A percentile compares a stretch with the other conserved stretches of the same genome.
These are phyloP conservation scores for Liodrosophila aerea DNA, from an alignment of 2,888 invertebrate species.

Conservation along the genomic window DNA sequence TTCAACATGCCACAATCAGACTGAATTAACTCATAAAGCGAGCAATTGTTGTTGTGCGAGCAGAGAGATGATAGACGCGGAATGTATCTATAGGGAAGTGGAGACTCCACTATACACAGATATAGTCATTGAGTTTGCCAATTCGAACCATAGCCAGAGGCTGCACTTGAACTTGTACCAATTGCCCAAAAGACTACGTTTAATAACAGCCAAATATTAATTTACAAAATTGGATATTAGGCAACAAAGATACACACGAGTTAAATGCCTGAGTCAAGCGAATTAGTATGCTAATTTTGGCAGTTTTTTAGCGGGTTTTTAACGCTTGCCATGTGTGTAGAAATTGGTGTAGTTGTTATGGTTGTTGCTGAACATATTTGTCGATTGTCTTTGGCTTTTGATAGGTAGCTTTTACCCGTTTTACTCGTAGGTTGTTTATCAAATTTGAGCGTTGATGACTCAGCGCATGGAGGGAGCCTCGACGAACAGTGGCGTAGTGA, in stretches of 20 bases:
- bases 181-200: conserved; percentile 1
- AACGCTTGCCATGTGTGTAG: conserved; percentile 4
- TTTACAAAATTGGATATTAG: neutral
- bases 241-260: too few species aligned
- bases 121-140: neutral
- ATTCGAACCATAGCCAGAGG: neutral
- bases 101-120: neutral
- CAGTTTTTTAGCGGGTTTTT: conserved; percentile 20
- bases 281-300: conserved; percentile 43
- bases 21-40: conserved; percentile 30
- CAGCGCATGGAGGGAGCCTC: conserved; percentile 12
- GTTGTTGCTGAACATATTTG: conserved; percentile 20
- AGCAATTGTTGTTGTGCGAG: neutral
- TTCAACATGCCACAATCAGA: conserved; percentile 25
- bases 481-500: neutral
- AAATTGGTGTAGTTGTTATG: conserved; percentile 2
- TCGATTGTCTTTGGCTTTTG: conserved; percentile 19
- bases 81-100: neutral
- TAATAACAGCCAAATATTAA: neutral
- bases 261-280: too few species aligned
- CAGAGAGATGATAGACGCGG: neutral
- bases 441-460: conserved; percentile 33
- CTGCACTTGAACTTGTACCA: conserved; percentile 18
- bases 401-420: conserved; percentile 28
- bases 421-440: conserved; percentile 33